Percentiles rank a stretch among this genome's conserved stretches.
These are phyloP conservation scores for Temnopleurus reevesii DNA, from an alignment of 53 echinoderm and acorn worm genomes.

Conservation along the genomic window DNA sequence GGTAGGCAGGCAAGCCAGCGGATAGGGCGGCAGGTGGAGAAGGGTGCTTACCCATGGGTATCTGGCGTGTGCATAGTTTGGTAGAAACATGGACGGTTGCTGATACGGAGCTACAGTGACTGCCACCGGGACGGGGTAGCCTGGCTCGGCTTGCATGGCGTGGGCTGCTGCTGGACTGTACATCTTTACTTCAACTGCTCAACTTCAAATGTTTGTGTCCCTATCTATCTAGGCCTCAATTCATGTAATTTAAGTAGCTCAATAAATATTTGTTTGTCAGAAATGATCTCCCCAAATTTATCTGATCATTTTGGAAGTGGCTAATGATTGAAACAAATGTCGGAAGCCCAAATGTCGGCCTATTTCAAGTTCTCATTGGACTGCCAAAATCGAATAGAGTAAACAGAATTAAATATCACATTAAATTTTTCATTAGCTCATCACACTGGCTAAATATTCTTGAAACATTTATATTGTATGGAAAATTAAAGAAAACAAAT, in stretches of 20 bases:
- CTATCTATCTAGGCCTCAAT: background rate
- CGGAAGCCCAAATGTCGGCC: no score
- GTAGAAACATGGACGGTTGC: conserved; percentile 90
- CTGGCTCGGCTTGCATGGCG: conserved; percentile 77
- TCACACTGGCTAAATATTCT: no score
- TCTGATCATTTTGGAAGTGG: no score
- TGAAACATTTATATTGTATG: no score
- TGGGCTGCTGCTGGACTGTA: conserved; percentile 50
- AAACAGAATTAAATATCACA: no score
- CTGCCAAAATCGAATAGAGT: no score
- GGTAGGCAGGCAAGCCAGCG: background rate
- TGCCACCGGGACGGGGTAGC: conserved; percentile 79
- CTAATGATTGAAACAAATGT: no score
- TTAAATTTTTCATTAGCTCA: no score
- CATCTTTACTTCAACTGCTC: background rate
- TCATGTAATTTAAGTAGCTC: background rate
- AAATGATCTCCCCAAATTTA: no score
- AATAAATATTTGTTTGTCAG: background rate
- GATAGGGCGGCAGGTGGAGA: background rate
- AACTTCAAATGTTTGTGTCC: background rate
- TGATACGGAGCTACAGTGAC: conserved; percentile 73
- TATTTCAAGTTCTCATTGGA: no score
- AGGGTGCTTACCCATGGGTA: conserved; percentile 91
- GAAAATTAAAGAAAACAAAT: no score
- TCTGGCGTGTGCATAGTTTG: conserved; percentile 87